These are phyloP conservation scores for Agriopis marginaria DNA, from an alignment of 2,888 invertebrate species.

Conservation along the genomic window DNA sequence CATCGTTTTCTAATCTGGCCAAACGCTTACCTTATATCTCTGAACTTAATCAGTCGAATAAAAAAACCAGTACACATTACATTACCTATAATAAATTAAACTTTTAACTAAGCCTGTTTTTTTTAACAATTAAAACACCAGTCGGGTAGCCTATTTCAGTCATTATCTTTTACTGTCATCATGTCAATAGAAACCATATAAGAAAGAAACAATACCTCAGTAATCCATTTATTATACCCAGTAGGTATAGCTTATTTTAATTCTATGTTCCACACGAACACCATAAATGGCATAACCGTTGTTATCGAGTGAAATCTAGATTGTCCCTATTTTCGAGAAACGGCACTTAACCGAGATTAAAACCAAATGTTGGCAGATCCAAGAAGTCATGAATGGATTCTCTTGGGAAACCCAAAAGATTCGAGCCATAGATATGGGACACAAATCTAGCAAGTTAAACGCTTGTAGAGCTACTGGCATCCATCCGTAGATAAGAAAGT, in stretches of 20 bases:
- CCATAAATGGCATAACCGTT: slow-evolving; percentile 5
- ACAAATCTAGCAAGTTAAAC: slow-evolving; percentile 52
- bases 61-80: too few species aligned
- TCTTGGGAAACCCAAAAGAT: slow-evolving; percentile 52
- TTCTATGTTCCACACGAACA: background rate
- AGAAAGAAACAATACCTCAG: too few species aligned
- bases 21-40: too few species aligned
- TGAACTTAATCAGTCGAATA: too few species aligned
- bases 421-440: slow-evolving; percentile 50
- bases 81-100: too few species aligned
- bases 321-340: slow-evolving; percentile 1
- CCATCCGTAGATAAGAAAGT: slow-evolving; percentile 55
- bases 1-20: too few species aligned
- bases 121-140: too few species aligned
- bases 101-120: too few species aligned
- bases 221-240: too few species aligned
- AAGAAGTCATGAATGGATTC: slow-evolving; percentile 47
- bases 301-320: background rate
- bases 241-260: background rate
- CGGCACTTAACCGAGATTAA: slow-evolving; percentile 8
- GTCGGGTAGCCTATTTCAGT: too few species aligned
- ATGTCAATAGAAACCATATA: too few species aligned
- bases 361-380: slow-evolving; percentile 4
- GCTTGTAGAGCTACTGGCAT: slow-evolving; percentile 55
- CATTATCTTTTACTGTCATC: too few species aligned